Evolutionary conservation across 1,140 invertebrate species (phyloP), one percentile per base, ranked within the genome.

Genomic region (Reticulitermes speratus): DNA sequence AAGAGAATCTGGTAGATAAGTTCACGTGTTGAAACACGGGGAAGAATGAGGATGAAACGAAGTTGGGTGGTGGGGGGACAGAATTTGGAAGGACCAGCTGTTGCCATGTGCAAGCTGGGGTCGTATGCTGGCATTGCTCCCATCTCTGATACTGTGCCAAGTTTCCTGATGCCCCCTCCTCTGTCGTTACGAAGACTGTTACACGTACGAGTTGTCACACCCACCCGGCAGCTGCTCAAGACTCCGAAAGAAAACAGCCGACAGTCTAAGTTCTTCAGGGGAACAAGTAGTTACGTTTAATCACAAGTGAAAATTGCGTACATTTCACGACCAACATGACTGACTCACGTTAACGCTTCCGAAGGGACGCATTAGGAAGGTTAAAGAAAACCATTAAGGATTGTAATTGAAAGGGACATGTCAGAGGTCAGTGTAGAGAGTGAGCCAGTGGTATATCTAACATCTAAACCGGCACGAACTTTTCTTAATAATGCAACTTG

Each of bases 141-240:
- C 59, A 8, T 12, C 25, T 65, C 21, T 65, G 59, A 65, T 65
- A 65, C 65, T 2, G 65, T 75, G 65, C 65, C 65, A 75, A 75
- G 65, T 75, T 75, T 75, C 65, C 14, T 75, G 65, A 30, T 75
- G 65, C 65, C n/a, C n/a, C 65, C n/a, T 75, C 65, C 25, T 75
- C 25, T 75, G 25, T 75, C 25, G n/a, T 30, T 75, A n/a, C 25
- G 25, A 75, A 16, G 25, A 75, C 65, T 75, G 25, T 38, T 8
- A 30, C 65, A 30, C n/a, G 65, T 75, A 75, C n/a, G n/a, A 75
- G 25, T 75, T 75, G 65, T 75, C 65, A 75, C 65, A 75, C 65
- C 65, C 65, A 75, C 25, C 2, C 65, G n/a, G 25, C 65, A 75
- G 65, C 65, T 75, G 65, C 65, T 75, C 65, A 30, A 75, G 59